Base-by-base conservation (phyloP, 2,797 vertebrate genomes). In the Calcarius lapponicus region DNA sequence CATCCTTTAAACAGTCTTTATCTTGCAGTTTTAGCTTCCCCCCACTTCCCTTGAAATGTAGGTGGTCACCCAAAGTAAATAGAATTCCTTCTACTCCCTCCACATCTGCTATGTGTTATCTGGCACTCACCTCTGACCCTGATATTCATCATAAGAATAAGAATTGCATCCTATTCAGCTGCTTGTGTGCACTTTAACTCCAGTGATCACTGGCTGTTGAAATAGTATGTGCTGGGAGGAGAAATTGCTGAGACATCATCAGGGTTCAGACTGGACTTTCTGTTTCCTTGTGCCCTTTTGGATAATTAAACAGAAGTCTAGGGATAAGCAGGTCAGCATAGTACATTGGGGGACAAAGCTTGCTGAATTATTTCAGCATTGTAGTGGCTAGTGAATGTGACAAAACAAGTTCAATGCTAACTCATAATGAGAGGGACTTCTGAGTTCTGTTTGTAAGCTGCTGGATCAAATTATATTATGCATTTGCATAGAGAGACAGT, bases 141-240 rank as follows among this genome's bases (percentile, higher is more conserved):
- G 61, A 84, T 96, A 94, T 96, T 95, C 96, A 96, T 79, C 92
- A 95, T 93, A 95, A 96, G 92, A 93, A 60, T 92, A 96, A 97
- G 78, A 93, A 95, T 72, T 95, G 95, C 92, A 61, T 95, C 81
- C 90, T 92, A 88, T 93, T 93, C 88, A 79, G 72, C 82, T 94
- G 66, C 73, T 91, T 95, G 48, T 38, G 18, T 93, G 75, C 79
- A 85, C 66, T 96, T 97, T 90, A 96, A 92, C 84, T 93, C 40
- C 67, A 87, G 53, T 62, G 67, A 81, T 95, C 91, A 78, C 57
- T 72, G 81, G 51, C 65, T 95, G 31, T 95, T 88, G 66, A 91
- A 92, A 84, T 62, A 95, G 47, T 53, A 38, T 96, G 90, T 94
- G 64, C 75, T 65, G 74, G 29, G 36, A 86, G 91, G 78, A 96